phyloP scores from a whole-genome alignment of 2,888 invertebrate species.

The Germaria angustata region DNA sequence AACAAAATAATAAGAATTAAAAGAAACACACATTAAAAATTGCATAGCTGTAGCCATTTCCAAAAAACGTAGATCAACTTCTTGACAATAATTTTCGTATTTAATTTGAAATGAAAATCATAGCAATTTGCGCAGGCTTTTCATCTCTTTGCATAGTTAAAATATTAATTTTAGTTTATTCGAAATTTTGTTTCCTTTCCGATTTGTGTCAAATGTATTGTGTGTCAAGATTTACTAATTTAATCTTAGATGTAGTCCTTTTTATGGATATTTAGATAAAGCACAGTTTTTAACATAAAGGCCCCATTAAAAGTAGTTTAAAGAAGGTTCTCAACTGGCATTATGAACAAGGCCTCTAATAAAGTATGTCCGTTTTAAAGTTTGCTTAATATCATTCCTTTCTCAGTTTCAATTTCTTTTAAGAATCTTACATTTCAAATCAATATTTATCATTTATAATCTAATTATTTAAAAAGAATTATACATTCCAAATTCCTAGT shows the following conservation, averaged over 20 bases:
- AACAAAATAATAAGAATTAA: slow-evolving; percentile 50
- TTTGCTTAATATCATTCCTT: too few species aligned
- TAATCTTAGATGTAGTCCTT: slow-evolving; percentile 36
- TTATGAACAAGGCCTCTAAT: too few species aligned
- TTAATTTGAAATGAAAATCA: slow-evolving; percentile 64
- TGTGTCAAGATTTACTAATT: slow-evolving; percentile 47
- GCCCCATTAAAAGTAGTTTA: too few species aligned
- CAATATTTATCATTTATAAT: too few species aligned
- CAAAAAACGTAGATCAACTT: slow-evolving; percentile 97
- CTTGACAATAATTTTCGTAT: slow-evolving; percentile 83
- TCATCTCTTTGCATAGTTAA: slow-evolving; percentile 60
- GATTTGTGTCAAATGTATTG: slow-evolving; percentile 10
- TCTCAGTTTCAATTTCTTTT: too few species aligned
- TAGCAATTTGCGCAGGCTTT: slow-evolving; percentile 60
- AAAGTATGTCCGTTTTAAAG: too few species aligned
- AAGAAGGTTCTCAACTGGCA: too few species aligned
- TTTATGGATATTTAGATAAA: slow-evolving; percentile 56
- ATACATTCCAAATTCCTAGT: too few species aligned
- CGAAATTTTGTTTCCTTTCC: slow-evolving; percentile 45
- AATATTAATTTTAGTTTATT: slow-evolving; percentile 66
- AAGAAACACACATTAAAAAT: slow-evolving; percentile 75
- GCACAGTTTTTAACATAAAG: too few species aligned
- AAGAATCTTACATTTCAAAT: too few species aligned
- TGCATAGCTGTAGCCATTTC: slow-evolving; percentile 84
- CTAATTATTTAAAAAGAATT: too few species aligned